phyloP scores from a whole-genome alignment of 1,140 invertebrate genomes.

The Drosophila simulans region DNA sequence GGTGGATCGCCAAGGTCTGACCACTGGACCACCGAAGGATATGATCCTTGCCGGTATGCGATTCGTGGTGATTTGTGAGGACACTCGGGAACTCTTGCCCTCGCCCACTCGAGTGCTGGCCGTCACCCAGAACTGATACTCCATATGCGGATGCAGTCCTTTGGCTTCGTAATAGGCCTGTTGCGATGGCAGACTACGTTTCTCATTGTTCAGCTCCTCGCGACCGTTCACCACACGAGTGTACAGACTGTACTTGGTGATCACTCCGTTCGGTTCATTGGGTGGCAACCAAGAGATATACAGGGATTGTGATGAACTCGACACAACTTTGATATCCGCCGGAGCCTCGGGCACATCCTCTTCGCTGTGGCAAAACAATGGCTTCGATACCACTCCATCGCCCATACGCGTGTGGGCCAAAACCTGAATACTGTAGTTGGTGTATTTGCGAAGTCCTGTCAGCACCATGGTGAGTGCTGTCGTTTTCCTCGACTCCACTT shows the following conservation, averaged over 20 bases:
- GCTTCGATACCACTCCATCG: constrained; percentile 89
- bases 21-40: constrained; percentile 88
- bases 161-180: constrained; percentile 89
- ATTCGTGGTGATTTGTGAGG: constrained; percentile 86
- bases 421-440: constrained; percentile 94
- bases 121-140: constrained; percentile 93
- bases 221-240: constrained; percentile 89
- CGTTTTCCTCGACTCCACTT: constrained; percentile 89
- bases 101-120: constrained; percentile 91
- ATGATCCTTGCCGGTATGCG: constrained; percentile 89
- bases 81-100: constrained; percentile 89
- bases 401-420: constrained; percentile 93
- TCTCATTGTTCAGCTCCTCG: constrained; percentile 89
- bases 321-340: constrained; percentile 92
- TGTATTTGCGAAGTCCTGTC: constrained; percentile 90
- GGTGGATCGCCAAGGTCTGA: constrained; percentile 88
- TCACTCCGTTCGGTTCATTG: constrained; percentile 90
- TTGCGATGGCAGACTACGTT: constrained; percentile 87
- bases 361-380: constrained; percentile 91
- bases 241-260: constrained; percentile 92
- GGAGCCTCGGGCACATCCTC: constrained; percentile 94
- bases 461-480: constrained; percentile 88
- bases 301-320: constrained; percentile 90
- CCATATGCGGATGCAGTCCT: constrained; percentile 90
- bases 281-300: constrained; percentile 93